Base-by-base conservation (phyloP, 2,113 vertebrate genomes). In the Tragelaphus strepsiceros region DNA sequence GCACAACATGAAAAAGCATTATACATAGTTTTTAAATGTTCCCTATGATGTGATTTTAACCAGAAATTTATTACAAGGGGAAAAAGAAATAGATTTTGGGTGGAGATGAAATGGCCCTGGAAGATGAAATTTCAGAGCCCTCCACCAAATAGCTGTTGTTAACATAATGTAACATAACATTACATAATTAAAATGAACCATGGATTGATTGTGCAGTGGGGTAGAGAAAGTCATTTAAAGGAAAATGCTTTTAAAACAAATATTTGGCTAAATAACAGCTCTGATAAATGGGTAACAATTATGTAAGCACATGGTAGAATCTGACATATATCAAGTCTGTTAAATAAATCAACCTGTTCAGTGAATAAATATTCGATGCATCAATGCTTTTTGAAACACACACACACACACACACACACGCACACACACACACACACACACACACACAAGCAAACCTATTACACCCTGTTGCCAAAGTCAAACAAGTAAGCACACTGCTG, bases 291-390 rank as follows among this genome's bases (percentile, higher is more conserved):
- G 95, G 54, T 98, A 98, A 97, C 98, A 98, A 98, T 99, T 99
- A 99, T 97, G 97, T 98, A 99, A 99, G 97, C 97, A 97, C 95
- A 82, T 98, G 98, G 98, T 77, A 98, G 97, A 98, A 98, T 98
- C 97, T 98, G 98, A 98, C 98, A 97, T 94, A 94, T 97, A 94
- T 98, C 98, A 98, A 97, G 97, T 98, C 98, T 98, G 94, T 97
- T 98, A 98, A 99, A 98, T 99, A 98, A 98, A 98, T 98, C 98
- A 99, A 96, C 98, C 98, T 98, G 98, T 96, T 98, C 98, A 98
- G 92, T 98, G 98, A 98, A 98, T 98, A 98, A 98, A 98, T 99
- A 98, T 98, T 98, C 95, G 53, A 97, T 98, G 98, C 98, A 98
- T 98, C 97, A 93, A 3, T 94, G 43, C 43, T 97, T 98, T 97